These are phyloP conservation scores for Hystrix brachyura DNA, from an alignment of 2,113 vertebrate species.

Conservation along the genomic window DNA sequence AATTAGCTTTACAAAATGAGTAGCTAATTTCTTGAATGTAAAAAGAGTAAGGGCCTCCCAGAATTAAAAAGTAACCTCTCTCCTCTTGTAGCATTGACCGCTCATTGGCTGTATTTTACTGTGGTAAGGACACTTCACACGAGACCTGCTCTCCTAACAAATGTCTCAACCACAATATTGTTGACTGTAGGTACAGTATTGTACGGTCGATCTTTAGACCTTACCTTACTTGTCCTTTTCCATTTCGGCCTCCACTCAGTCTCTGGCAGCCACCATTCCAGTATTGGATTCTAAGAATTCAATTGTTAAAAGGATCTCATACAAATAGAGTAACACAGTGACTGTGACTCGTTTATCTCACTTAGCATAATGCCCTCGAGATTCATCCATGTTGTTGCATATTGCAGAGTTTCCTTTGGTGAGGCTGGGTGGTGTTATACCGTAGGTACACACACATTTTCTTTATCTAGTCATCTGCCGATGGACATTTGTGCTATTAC, in stretches of 20 bases:
- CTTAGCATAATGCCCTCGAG: background rate
- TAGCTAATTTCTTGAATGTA: background rate
- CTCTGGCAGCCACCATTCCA: background rate
- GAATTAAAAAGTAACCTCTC: background rate
- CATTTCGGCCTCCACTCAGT: background rate
- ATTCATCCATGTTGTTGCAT: too few species aligned
- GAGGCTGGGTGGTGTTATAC: background rate
- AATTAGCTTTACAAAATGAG: slow-evolving; percentile 34
- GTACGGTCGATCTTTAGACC: background rate
- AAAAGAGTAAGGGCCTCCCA: background rate
- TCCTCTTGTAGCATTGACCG: background rate
- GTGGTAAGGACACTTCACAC: background rate
- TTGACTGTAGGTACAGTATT: background rate
- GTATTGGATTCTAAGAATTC: background rate
- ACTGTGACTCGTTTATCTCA: background rate
- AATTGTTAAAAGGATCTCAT: background rate
- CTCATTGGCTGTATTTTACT: background rate
- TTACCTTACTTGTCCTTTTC: too few species aligned
- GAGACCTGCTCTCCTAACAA: background rate
- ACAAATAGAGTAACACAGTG: background rate
- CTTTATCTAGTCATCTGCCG: background rate
- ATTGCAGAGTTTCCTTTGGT: background rate
- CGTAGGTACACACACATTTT: background rate
- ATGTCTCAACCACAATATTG: background rate
- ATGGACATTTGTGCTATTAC: too few species aligned